Percentiles rank a stretch among this genome's conserved stretches.
phyloP scores from a whole-genome alignment of 2,113 vertebrate species.

The Bostrychus sinensis region DNA sequence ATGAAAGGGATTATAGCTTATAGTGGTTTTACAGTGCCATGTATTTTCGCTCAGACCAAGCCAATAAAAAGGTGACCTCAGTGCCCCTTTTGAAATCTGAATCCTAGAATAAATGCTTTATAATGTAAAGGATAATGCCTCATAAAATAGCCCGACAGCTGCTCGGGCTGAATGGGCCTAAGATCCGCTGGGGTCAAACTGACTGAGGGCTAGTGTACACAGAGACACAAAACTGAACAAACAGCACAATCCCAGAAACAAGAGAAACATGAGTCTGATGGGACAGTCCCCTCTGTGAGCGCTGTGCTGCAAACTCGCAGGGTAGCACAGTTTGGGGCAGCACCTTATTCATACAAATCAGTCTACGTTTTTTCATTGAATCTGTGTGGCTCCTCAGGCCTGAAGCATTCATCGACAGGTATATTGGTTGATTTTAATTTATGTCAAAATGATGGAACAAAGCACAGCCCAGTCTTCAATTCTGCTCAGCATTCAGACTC shows the following conservation, averaged over 20 bases:
- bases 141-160: conserved; percentile 70
- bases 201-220: conserved; percentile 64
- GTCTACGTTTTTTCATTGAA: conserved; percentile 56
- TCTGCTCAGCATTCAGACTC: no score
- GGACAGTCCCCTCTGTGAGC: conserved; percentile 63
- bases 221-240: conserved; percentile 69
- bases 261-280: conserved; percentile 57
- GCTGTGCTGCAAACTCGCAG: conserved; percentile 41
- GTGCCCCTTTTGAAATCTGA: conserved; percentile 62
- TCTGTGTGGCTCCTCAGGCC: conserved; percentile 22
- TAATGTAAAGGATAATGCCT: conserved; percentile 56
- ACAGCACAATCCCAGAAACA: conserved; percentile 70
- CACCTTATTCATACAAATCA: conserved; percentile 60
- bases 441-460: no score
- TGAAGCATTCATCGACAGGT: conserved; percentile 20
- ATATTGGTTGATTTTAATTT: background rate
- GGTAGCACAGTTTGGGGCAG: conserved; percentile 44
- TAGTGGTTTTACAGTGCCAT: conserved; percentile 5
- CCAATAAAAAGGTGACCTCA: conserved; percentile 44
- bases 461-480: no score
- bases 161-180: conserved; percentile 45
- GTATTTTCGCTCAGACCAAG: conserved; percentile 26
- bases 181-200: conserved; percentile 55
- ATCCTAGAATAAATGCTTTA: conserved; percentile 65
- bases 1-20: conserved; percentile 5